Conservation (phyloP, 2,113 vertebrate genomes). For the Podarcis raffonei region DNA sequence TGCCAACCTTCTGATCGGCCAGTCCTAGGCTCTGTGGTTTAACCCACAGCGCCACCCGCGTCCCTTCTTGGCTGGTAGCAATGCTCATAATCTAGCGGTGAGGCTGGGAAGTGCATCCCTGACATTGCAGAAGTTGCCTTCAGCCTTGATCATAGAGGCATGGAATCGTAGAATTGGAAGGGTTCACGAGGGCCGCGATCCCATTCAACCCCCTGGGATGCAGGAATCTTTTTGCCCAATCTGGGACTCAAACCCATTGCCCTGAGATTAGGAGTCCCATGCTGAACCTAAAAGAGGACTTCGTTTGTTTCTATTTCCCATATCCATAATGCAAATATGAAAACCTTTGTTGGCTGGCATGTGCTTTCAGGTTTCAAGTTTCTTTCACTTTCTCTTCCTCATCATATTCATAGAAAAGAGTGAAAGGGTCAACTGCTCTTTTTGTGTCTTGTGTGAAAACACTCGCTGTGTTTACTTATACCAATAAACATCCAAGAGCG, state of each 20-base stretch:
- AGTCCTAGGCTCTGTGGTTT: too few species aligned
- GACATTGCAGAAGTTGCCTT: background rate
- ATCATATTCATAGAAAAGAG: background rate
- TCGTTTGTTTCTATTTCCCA: background rate
- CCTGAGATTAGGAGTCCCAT: too few species aligned
- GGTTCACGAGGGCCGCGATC: too few species aligned
- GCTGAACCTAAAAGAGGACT: too few species aligned
- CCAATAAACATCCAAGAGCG: background rate
- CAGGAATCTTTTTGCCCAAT: too few species aligned
- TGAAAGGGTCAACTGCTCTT: background rate
- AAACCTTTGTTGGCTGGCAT: background rate
- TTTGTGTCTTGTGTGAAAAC: background rate
- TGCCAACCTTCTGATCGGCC: too few species aligned
- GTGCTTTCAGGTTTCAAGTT: background rate
- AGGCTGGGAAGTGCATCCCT: background rate
- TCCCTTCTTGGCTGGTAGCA: background rate
- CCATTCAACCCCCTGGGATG: too few species aligned
- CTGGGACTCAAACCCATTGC: too few species aligned
- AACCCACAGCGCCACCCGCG: too few species aligned
- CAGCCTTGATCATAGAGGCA: too few species aligned
- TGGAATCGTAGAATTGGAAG: too few species aligned
- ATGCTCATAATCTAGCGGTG: background rate
- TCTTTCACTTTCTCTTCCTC: background rate
- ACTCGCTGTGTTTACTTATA: background rate
- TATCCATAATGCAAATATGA: background rate